A percentile compares a stretch with the other conserved stretches of the same genome.
phyloP scores from a whole-genome alignment of 2,888 invertebrate species.

The Patella caerulea region DNA sequence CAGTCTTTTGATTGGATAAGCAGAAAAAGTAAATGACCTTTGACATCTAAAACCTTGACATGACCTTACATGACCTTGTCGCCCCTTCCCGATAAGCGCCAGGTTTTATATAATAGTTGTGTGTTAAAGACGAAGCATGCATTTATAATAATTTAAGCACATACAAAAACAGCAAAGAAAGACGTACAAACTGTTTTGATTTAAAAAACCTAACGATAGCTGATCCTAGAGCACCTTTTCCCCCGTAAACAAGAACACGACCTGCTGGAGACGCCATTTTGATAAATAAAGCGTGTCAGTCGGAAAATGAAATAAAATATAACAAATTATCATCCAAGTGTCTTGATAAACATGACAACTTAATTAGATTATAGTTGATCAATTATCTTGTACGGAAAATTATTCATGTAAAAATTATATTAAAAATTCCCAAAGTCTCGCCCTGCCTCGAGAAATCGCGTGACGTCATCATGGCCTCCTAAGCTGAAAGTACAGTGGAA shows the following conservation, averaged over 20 bases:
- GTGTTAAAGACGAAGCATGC: too few relatives aligned
- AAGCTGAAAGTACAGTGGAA: conserved; percentile 42
- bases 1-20: too few relatives aligned
- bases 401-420: too few relatives aligned
- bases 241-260: conserved; percentile 89
- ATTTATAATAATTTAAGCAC: too few relatives aligned
- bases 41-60: too few relatives aligned
- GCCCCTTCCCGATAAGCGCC: too few relatives aligned
- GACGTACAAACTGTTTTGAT: conserved; percentile 86
- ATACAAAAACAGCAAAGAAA: too few relatives aligned
- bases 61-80: too few relatives aligned
- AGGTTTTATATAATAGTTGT: too few relatives aligned
- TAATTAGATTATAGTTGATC: neutral
- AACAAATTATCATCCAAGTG: neutral
- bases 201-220: conserved; percentile 91
- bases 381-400: too few relatives aligned
- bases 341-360: neutral
- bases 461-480: conserved; percentile 67
- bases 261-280: conserved; percentile 41
- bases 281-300: neutral
- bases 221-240: conserved; percentile 94
- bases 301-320: neutral
- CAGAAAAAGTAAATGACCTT: too few relatives aligned
- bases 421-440: too few relatives aligned
- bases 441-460: conserved; percentile 54